phyloP scores from a whole-genome alignment of 2,888 invertebrate genomes.

The Conops quadrifasciatus region DNA sequence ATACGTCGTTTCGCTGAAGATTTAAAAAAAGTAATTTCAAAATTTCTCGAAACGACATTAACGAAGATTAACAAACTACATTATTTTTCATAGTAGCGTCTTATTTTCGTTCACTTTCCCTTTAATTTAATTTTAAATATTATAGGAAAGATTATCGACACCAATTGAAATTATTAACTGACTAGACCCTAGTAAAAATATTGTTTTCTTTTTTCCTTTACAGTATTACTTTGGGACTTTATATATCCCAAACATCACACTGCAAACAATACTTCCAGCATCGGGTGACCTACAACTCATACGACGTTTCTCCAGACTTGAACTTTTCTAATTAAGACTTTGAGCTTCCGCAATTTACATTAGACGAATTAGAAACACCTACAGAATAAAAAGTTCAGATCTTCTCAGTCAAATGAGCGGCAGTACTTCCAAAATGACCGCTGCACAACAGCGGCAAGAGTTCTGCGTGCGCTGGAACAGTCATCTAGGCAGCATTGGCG shows the following conservation, averaged over 20 bases:
- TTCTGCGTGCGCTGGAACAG: conserved; percentile 66
- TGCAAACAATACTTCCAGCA: conserved; percentile 26
- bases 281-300: background rate
- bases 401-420: conserved; percentile 1
- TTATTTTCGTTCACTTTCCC: too few species aligned
- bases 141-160: too few species aligned
- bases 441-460: conserved; percentile 55
- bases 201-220: conserved; percentile 22
- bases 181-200: background rate
- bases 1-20: too few species aligned
- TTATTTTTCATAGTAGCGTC: too few species aligned
- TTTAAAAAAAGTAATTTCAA: too few species aligned
- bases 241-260: background rate
- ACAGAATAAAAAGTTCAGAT: background rate
- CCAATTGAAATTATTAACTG: too few species aligned
- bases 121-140: too few species aligned
- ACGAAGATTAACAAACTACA: too few species aligned
- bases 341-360: background rate
- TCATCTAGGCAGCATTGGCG: conserved; percentile 64
- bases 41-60: too few species aligned
- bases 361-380: background rate
- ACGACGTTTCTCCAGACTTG: conserved; percentile 2
- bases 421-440: conserved; percentile 41
- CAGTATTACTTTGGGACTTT: conserved; percentile 28
- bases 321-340: background rate